Conservation (phyloP, 2,797 vertebrate species). For the Oreortyx pictus region DNA sequence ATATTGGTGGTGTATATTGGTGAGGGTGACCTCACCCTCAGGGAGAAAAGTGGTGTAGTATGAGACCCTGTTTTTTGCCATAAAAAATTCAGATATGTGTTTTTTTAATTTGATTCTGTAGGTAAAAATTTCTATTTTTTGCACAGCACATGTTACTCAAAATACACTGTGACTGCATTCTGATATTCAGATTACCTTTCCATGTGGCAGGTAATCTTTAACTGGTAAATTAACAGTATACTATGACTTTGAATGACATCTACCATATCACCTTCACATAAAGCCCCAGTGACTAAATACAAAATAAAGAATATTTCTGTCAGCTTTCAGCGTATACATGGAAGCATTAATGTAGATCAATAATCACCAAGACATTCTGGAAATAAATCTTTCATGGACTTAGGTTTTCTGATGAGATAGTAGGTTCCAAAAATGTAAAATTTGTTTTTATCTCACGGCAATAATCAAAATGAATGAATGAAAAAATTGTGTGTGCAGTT, state of each 20-base stretch:
- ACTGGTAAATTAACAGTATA: neutral
- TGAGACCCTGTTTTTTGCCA: neutral
- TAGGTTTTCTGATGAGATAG: neutral
- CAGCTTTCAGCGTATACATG: neutral
- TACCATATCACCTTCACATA: neutral
- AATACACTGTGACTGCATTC: neutral
- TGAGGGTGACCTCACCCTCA: slow-evolving; percentile 35
- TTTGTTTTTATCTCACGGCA: neutral
- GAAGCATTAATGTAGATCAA: neutral
- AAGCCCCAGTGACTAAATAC: neutral
- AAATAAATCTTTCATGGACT: neutral
- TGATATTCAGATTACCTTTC: slow-evolving; percentile 1
- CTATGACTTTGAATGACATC: neutral
- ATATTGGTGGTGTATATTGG: neutral
- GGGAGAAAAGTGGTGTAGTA: neutral
- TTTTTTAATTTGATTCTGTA: neutral
- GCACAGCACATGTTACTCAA: neutral
- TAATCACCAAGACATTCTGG: neutral
- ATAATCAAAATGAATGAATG: neutral
- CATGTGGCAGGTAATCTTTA: neutral
- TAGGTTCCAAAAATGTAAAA: neutral
- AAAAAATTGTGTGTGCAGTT: neutral
- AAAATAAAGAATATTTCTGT: slow-evolving; percentile 26
- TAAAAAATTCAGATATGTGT: neutral
- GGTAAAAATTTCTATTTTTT: neutral